phyloP scores from a whole-genome alignment of 2,888 invertebrate genomes.

The Euproctis similis region DNA sequence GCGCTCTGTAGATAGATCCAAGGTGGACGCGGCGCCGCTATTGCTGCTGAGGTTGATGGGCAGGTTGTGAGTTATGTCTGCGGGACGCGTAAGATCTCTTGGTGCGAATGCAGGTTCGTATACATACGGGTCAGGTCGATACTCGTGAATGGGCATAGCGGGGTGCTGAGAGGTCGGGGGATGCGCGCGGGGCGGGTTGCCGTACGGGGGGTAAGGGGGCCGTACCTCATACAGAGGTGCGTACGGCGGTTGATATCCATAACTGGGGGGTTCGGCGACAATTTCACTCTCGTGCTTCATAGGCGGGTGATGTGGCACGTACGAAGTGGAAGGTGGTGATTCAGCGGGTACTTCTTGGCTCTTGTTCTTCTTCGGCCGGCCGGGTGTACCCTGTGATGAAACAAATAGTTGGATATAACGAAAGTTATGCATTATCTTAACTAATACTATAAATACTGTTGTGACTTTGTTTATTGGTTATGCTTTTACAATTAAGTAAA shows the following conservation, averaged over 20 bases:
- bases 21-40: slow-evolving; percentile 60
- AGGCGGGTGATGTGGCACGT: slow-evolving; percentile 37
- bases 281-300: slow-evolving; percentile 54
- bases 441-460: too few relatives aligned
- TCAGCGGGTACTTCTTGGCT: slow-evolving; percentile 43
- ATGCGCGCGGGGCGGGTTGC: slow-evolving; percentile 38
- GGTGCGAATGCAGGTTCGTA: slow-evolving; percentile 45
- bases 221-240: slow-evolving; percentile 34
- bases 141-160: slow-evolving; percentile 38
- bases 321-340: slow-evolving; percentile 59
- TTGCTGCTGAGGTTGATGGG: slow-evolving; percentile 64
- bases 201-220: slow-evolving; percentile 31
- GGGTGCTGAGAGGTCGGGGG: slow-evolving; percentile 30
- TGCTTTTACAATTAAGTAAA: too few relatives aligned
- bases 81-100: slow-evolving; percentile 45
- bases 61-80: slow-evolving; percentile 52
- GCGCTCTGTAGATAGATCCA: slow-evolving; percentile 61
- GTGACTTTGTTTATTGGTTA: too few relatives aligned
- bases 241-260: slow-evolving; percentile 47
- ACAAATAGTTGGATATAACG: too few relatives aligned
- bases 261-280: slow-evolving; percentile 29
- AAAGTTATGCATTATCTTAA: too few relatives aligned
- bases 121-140: slow-evolving; percentile 52
- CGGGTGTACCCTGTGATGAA: slow-evolving; percentile 50
- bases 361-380: slow-evolving; percentile 65